Conservation (phyloP, 2,888 invertebrate genomes). For the Drosophila monieri region DNA sequence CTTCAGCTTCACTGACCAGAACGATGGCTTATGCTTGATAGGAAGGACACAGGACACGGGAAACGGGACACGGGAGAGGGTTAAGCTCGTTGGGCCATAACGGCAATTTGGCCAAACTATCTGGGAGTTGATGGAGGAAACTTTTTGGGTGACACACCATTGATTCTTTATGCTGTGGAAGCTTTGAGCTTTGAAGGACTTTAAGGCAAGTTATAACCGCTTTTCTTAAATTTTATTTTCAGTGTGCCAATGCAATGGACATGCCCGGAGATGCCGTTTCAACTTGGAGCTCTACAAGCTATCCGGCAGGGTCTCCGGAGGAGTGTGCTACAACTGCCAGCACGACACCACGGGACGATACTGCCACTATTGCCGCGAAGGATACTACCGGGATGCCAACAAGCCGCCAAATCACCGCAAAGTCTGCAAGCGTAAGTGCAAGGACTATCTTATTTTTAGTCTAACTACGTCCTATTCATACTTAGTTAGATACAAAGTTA, state of each 20-base stretch:
- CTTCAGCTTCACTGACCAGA: slow-evolving; percentile 22
- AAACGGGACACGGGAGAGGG: slow-evolving; percentile 12
- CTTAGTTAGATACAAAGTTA: too few relatives aligned
- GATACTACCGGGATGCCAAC: slow-evolving; percentile 96
- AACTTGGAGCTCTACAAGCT: slow-evolving; percentile 99
- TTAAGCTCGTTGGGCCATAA: slow-evolving; percentile 26
- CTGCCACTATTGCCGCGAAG: slow-evolving; percentile 99
- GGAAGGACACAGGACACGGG: neutral
- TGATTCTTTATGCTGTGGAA: neutral
- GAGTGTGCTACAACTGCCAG: slow-evolving; percentile 97
- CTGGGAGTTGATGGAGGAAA: neutral
- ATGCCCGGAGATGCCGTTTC: slow-evolving; percentile 98
- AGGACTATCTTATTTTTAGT: neutral
- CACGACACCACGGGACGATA: slow-evolving; percentile 98
- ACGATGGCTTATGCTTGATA: slow-evolving; percentile 8
- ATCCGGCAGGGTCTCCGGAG: slow-evolving; percentile 96
- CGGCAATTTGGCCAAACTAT: slow-evolving; percentile 22
- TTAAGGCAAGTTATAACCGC: neutral
- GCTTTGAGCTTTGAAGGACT: neutral
- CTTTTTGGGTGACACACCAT: neutral
- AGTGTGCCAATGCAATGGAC: slow-evolving; percentile 99
- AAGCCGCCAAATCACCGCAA: slow-evolving; percentile 97
- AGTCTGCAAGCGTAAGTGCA: slow-evolving; percentile 97
- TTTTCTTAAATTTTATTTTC: slow-evolving; percentile 65
- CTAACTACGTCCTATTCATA: too few relatives aligned